Evolutionary conservation across 2,797 vertebrate genomes (phyloP).

Genomic region (Sebastes goodei): DNA sequence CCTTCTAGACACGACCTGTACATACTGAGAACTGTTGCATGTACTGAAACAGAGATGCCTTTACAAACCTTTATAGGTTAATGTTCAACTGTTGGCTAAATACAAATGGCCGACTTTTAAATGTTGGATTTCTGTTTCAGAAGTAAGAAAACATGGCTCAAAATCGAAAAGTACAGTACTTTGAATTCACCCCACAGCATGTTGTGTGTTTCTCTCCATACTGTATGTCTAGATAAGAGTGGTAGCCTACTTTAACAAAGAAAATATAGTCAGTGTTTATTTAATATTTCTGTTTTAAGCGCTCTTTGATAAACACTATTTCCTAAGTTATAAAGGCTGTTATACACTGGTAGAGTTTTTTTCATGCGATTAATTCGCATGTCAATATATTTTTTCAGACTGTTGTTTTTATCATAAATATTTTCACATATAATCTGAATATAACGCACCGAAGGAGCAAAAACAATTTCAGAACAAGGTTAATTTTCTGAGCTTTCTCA

Average conservation of each 20-base stretch:
- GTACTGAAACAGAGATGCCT: neutral
- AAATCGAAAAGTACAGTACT: neutral
- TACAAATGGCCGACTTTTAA: neutral
- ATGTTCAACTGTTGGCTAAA: neutral
- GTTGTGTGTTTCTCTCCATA: neutral
- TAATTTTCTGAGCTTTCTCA: neutral
- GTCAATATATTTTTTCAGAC: neutral
- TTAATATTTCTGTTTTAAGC: neutral
- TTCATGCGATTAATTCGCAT: neutral
- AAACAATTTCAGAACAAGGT: neutral
- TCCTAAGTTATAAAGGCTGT: neutral
- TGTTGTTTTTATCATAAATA: neutral
- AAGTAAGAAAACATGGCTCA: neutral
- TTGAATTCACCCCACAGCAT: neutral
- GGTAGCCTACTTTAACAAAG: neutral
- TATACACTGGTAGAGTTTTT: neutral
- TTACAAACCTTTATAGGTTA: neutral
- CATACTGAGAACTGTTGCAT: neutral
- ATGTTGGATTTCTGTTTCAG: neutral
- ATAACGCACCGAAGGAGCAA: no score
- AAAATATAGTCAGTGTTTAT: neutral
- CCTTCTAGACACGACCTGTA: neutral
- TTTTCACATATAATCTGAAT: neutral
- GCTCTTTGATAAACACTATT: neutral
- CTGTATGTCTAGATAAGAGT: neutral